Evolutionary conservation across 2,888 invertebrate genomes (phyloP).

Genomic region (Boloria euphrosyne): DNA sequence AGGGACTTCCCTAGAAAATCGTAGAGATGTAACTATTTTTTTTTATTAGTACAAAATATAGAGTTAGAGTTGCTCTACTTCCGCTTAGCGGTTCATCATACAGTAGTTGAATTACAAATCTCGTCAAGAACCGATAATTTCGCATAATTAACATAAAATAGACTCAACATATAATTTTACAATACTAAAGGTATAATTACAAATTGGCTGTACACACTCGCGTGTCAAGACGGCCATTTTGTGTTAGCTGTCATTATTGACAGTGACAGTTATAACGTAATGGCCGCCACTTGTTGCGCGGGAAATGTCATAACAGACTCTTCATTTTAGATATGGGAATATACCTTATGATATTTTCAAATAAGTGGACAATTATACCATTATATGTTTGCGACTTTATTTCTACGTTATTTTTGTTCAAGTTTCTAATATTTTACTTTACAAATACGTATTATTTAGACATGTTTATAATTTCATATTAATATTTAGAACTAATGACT

Average conservation of each 20-base stretch:
- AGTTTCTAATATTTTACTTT: too few relatives aligned
- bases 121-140: slow-evolving; percentile 14
- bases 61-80: not conserved
- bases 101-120: slow-evolving; percentile 5
- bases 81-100: not conserved
- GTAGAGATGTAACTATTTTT: too few relatives aligned
- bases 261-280: slow-evolving; percentile 48
- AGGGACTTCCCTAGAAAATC: too few relatives aligned
- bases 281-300: slow-evolving; percentile 47
- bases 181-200: slow-evolving; percentile 44
- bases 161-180: slow-evolving; percentile 41
- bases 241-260: slow-evolving; percentile 54
- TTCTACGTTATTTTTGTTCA: not conserved
- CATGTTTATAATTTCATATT: too few relatives aligned
- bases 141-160: slow-evolving; percentile 32
- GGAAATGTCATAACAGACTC: slow-evolving; percentile 40
- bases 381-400: slow-evolving; percentile 2
- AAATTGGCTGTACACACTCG: slow-evolving; percentile 50
- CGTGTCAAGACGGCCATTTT: slow-evolving; percentile 67
- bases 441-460: too few relatives aligned
- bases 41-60: not conserved
- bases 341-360: slow-evolving; percentile 5
- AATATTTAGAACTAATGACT: too few relatives aligned
- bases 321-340: slow-evolving; percentile 33
- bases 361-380: slow-evolving; percentile 14